Evolutionary conservation across 2,888 invertebrate genomes (phyloP).

Genomic region (Macroteleia sp.): DNA sequence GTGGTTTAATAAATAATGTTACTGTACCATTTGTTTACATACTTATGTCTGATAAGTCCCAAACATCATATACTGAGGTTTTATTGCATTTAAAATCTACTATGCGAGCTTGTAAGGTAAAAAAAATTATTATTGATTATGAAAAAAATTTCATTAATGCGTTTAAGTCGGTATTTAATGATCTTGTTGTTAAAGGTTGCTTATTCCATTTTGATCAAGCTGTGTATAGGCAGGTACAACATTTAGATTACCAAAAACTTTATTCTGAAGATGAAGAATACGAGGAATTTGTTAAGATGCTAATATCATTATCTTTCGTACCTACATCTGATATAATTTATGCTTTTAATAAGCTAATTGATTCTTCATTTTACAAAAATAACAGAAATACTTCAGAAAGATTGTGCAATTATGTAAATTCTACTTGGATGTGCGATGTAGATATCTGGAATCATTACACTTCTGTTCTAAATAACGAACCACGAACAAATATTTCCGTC

Average conservation of each 20-base stretch:
- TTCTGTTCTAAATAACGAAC: not conserved
- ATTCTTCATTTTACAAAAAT: not conserved
- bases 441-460: not conserved
- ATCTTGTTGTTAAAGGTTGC: conserved; percentile 1
- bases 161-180: not conserved
- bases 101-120: not conserved
- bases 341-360: not conserved
- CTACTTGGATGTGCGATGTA: not conserved
- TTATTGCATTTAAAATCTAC: not conserved
- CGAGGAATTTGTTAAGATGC: conserved; percentile 19
- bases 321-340: not conserved
- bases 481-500: not conserved
- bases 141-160: not conserved
- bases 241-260: not conserved
- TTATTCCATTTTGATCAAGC: conserved; percentile 15
- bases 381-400: not conserved
- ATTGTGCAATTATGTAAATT: no score
- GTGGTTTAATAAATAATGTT: not conserved
- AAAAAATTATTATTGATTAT: not conserved
- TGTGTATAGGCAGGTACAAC: not conserved
- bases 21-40: not conserved
- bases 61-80: not conserved
- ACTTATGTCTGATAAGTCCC: not conserved
- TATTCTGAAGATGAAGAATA: conserved; percentile 4
- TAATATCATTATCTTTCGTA: conserved; percentile 3